These are phyloP conservation scores for Myrmophylax atrothorax DNA, from an alignment of 2,113 vertebrate species.

Conservation along the genomic window DNA sequence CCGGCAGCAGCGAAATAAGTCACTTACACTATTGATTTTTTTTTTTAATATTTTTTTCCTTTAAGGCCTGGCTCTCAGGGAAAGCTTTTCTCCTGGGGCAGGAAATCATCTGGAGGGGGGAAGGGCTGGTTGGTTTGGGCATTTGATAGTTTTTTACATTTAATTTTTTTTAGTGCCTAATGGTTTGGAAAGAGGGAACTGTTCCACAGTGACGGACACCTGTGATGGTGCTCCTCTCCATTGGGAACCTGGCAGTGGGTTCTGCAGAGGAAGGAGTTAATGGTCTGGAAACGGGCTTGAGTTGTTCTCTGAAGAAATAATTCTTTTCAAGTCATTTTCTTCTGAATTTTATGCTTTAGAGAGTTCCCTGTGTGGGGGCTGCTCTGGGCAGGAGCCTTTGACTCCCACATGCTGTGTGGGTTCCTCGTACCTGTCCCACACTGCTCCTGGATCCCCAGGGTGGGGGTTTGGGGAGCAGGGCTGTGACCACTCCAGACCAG, in stretches of 20 bases:
- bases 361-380: neutral
- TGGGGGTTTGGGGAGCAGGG: fast-evolving
- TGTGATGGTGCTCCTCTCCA: neutral
- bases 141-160: neutral
- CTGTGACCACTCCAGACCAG: neutral
- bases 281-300: neutral
- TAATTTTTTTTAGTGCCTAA: neutral
- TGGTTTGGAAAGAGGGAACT: neutral
- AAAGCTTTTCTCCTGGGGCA: neutral
- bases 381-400: neutral
- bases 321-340: neutral
- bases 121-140: neutral
- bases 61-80: neutral
- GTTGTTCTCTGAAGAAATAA: neutral
- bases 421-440: neutral
- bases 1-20: neutral
- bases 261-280: constrained; percentile 26
- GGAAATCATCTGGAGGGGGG: neutral
- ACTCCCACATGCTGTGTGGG: fast-evolving
- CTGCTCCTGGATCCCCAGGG: fast-evolving
- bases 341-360: neutral
- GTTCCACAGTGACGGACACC: neutral
- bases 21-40: neutral
- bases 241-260: neutral
- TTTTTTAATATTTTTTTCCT: neutral